Evolutionary conservation across 2,888 invertebrate genomes (phyloP).

Genomic region (Patella ulyssiponensis): DNA sequence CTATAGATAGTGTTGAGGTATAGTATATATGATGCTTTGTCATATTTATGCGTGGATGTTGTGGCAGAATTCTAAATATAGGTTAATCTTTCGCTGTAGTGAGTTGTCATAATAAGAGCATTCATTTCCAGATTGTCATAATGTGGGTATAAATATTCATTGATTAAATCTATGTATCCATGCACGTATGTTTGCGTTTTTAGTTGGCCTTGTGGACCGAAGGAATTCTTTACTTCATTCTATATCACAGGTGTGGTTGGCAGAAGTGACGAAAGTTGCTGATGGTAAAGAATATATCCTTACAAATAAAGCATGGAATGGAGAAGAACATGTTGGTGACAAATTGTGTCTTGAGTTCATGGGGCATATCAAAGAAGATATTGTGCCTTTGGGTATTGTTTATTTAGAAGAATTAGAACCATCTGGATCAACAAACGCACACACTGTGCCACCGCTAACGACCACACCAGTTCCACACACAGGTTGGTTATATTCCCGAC

Average conservation of each 20-base stretch:
- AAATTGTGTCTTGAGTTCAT: not conserved
- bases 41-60: too few relatives aligned
- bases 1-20: constrained; percentile 19
- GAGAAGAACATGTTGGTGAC: constrained; percentile 1
- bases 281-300: not conserved
- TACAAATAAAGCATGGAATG: not conserved
- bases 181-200: too few relatives aligned
- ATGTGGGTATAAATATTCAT: too few relatives aligned
- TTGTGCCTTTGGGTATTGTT: not conserved
- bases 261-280: not conserved
- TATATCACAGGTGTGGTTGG: not conserved
- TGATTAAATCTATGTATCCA: too few relatives aligned
- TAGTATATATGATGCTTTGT: too few relatives aligned
- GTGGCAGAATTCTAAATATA: too few relatives aligned
- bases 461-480: not conserved
- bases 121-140: too few relatives aligned
- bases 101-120: too few relatives aligned
- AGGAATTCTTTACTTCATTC: not conserved
- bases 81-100: too few relatives aligned
- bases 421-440: not conserved
- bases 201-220: too few relatives aligned
- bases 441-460: not conserved
- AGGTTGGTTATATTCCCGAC: not conserved
- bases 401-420: constrained; percentile 2
- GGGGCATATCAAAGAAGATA: constrained; percentile 1